Evolutionary conservation across 1,140 invertebrate genomes (phyloP), one percentile per base, ranked within the genome.

Genomic region (Cheumatopsyche charites): DNA sequence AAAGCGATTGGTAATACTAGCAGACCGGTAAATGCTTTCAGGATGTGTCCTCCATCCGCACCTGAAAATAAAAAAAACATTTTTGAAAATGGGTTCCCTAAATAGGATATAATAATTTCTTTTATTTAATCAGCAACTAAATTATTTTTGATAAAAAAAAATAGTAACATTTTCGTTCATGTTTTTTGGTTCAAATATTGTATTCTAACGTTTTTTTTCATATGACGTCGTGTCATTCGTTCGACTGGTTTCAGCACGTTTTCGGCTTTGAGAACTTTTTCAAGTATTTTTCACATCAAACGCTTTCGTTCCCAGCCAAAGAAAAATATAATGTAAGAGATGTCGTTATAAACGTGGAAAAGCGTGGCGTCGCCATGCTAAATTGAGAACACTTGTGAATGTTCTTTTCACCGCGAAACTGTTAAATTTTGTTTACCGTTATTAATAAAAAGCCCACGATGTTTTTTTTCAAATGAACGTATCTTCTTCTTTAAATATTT

Each of bases 31-130:
- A 61, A 62, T 41, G 61, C 52, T 26, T 47, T 36, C 17, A 70
- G 19, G 12, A 41, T 17, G 36, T 36, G 29, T 21, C 52, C 52
- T 25, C 67, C 67, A 43, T 70, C 67, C 12, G 67, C 43, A 23
- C 67, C 67, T 70, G 36, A 19, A 69, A 69, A 29, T 12, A 66
- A 62, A 52, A 52, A 19, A 52, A n/a, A n/a, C n/a, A n/a, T n/a
- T n/a, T n/a, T n/a, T n/a, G n/a, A n/a, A n/a, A n/a, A n/a, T n/a
- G n/a, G n/a, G n/a, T n/a, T n/a, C n/a, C n/a, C n/a, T n/a, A n/a
- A n/a, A n/a, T n/a, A n/a, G n/a, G n/a, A n/a, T n/a, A n/a, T n/a
- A n/a, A n/a, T n/a, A n/a, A n/a, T n/a, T n/a, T n/a, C n/a, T n/a
- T n/a, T n/a, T n/a, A n/a, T n/a, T n/a, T n/a, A n/a, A n/a, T n/a